phyloP scores from a whole-genome alignment of 1,140 invertebrate species.

The Drosophila gunungcola region DNA sequence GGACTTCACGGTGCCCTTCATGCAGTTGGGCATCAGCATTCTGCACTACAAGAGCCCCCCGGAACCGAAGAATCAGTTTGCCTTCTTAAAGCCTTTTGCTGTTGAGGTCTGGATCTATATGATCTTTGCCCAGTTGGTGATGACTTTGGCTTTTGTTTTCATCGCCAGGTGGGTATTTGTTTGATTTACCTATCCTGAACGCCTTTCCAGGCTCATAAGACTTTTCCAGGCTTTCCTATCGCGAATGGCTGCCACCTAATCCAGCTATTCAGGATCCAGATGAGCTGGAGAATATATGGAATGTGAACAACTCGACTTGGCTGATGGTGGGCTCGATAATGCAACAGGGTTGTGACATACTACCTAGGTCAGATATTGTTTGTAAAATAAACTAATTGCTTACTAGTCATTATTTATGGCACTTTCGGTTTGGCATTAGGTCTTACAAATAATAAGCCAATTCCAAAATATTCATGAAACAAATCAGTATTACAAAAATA shows the following conservation, averaged over 20 bases:
- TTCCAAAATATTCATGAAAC: no score
- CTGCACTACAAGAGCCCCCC: conserved; percentile 95
- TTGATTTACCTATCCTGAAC: no score
- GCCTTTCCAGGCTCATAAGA: no score
- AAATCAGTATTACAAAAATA: no score
- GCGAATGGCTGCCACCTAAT: conserved; percentile 94
- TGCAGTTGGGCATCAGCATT: conserved; percentile 95
- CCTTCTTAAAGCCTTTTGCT: conserved; percentile 95
- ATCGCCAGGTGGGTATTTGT: conserved; percentile 90
- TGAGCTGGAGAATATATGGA: conserved; percentile 92
- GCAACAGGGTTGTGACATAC: conserved; percentile 92
- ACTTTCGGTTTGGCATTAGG: no score
- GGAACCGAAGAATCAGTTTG: conserved; percentile 95
- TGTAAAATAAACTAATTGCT: neutral
- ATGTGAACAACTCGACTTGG: conserved; percentile 91
- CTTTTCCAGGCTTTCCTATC: conserved; percentile 89
- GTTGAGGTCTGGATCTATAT: conserved; percentile 98
- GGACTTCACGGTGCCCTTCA: conserved; percentile 96
- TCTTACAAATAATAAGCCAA: no score
- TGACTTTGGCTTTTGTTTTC: conserved; percentile 95
- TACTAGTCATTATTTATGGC: neutral
- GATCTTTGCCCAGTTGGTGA: conserved; percentile 96
- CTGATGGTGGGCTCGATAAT: conserved; percentile 93
- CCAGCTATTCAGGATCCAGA: conserved; percentile 90
- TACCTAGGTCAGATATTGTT: conserved; percentile 87